A percentile compares a stretch with the other conserved stretches of the same genome.
Conservation (phyloP, 1,140 invertebrate species). For the Drosophila lini region DNA sequence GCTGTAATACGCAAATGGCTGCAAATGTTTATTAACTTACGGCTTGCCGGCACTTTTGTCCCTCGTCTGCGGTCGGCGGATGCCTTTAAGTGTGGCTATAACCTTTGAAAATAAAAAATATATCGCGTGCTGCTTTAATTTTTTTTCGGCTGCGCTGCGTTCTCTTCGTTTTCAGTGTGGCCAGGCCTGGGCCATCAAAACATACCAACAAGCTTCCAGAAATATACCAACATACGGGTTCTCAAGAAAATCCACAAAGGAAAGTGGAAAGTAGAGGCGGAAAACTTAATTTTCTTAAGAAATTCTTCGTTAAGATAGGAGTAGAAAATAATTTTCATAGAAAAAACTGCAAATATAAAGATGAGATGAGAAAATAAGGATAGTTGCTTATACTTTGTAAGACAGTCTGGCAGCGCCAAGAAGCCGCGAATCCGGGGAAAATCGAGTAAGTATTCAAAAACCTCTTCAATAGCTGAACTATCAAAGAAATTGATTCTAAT, state of each 20-base stretch:
- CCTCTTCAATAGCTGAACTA: not conserved
- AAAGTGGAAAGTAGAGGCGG: not conserved
- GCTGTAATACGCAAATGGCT: conserved; percentile 51
- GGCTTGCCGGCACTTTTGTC: conserved; percentile 67
- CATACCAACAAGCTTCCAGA: not conserved
- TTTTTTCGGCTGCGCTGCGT: conserved; percentile 72
- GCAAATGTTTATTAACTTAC: conserved; percentile 62
- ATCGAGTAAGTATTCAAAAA: not conserved
- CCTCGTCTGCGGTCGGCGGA: conserved; percentile 37
- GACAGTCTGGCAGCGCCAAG: not conserved
- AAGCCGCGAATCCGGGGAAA: not conserved
- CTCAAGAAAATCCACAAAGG: not conserved
- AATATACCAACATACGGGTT: not conserved
- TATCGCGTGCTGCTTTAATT: conserved; percentile 77
- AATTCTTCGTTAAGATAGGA: no score
- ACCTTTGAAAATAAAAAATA: conserved; percentile 78
- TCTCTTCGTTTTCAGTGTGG: conserved; percentile 47
- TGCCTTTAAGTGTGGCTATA: conserved; percentile 58
- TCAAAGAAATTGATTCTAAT: not conserved
- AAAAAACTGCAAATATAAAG: not conserved
- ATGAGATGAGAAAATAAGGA: not conserved
- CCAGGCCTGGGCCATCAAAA: not conserved
- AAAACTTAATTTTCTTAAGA: not conserved
- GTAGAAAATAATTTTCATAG: not conserved
- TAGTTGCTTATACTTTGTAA: no score